Conservation (phyloP, 1,140 invertebrate species). For the Plectus sambesii region DNA sequence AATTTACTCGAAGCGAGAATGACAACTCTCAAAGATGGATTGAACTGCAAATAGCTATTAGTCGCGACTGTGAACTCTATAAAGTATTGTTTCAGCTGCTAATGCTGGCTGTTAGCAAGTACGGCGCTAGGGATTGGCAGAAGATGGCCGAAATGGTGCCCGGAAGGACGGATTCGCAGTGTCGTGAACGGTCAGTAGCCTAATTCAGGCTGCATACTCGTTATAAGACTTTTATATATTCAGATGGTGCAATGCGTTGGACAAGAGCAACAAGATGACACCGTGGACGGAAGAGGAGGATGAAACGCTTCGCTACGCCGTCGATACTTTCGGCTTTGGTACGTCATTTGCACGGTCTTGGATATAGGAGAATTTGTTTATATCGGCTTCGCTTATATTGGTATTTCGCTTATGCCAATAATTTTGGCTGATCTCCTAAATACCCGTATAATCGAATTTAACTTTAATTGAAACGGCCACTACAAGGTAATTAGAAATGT, state of each 20-base stretch:
- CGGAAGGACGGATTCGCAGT: conserved; percentile 35
- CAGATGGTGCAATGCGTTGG: conserved; percentile 17
- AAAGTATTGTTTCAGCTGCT: conserved; percentile 21
- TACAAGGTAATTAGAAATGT: too few relatives aligned
- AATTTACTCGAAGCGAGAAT: too few relatives aligned
- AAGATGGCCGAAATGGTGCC: conserved; percentile 36
- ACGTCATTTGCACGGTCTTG: conserved; percentile 2
- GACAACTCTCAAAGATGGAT: too few relatives aligned
- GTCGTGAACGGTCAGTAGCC: conserved; percentile 42
- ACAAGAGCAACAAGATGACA: conserved; percentile 1
- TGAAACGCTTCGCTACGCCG: conserved; percentile 17
- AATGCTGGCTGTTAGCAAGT: conserved; percentile 27
- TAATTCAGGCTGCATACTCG: not conserved
- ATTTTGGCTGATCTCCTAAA: too few relatives aligned
- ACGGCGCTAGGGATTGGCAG: conserved; percentile 37
- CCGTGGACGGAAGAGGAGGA: conserved; percentile 21
- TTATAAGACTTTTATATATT: not conserved
- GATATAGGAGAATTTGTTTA: too few relatives aligned
- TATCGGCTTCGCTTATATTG: too few relatives aligned
- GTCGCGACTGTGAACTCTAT: too few relatives aligned
- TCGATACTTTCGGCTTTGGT: conserved; percentile 14
- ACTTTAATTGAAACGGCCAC: too few relatives aligned
- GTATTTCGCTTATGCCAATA: too few relatives aligned
- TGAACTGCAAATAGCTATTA: too few relatives aligned
- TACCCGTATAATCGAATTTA: too few relatives aligned